Base-by-base conservation (phyloP, 2,888 invertebrate species). In the Brachyptera risi region DNA sequence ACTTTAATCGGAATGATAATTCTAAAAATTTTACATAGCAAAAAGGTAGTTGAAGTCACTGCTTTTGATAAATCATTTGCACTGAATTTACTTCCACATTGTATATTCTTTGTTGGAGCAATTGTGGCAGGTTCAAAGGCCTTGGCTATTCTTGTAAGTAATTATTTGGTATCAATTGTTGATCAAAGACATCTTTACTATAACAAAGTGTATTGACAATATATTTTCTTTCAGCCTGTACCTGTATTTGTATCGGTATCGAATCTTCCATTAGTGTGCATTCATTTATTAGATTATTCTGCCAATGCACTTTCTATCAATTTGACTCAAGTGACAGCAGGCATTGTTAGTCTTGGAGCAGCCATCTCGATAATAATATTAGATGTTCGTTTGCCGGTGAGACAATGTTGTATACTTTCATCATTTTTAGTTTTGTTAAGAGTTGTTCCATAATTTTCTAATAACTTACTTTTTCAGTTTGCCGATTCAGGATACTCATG, bases 81-180 rank as follows among this genome's bases (percentile, higher is more conserved):
- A 35, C 60, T 69, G n/a, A 66, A 65, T 40, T 60, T 71, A 5
- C 57, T 70, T 21, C 70, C 71, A 17, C 68, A 67, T 35, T 68
- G 71, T 50, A 51, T 71, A 17, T 68, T 69, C 61, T 71, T 69
- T 63, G 66, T 70, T 1, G 69, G 66, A 37, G 66, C 68, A 13
- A 67, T 71, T 49, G 68, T 71, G 38, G 67, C 70, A 15, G 70
- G 70, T 11, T 71, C 71, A 1, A 71, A 71, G 59, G 71, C 71
- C 19, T 62, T 71, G 27, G 63, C 70, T 27, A 58, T 63, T 17
- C 63, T 71, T 57, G 69, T 68, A 65, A 68, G 66, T 60, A 31
- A 27, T 54, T 37, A 17, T 40, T 21, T 15, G 15, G 3, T 42
- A 21, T 13, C 54, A 2, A 4, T 54, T 57, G 5, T 58, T 31